Base-by-base conservation (phyloP, 2,888 invertebrate species). In the Drosophila colorata region DNA sequence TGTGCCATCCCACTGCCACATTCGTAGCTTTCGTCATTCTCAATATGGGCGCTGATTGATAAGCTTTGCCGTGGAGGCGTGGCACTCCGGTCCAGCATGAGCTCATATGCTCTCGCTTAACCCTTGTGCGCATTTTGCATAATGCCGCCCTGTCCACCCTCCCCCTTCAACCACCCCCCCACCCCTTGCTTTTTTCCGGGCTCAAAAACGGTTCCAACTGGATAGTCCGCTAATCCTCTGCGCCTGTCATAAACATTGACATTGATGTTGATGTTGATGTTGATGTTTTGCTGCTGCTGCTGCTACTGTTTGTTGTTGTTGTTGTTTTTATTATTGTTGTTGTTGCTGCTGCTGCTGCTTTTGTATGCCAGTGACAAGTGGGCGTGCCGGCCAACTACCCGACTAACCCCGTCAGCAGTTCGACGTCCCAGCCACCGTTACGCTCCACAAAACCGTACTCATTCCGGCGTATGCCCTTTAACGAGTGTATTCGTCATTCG, bases 221-320 rank as follows among this genome's bases (percentile, higher is more conserved):
- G 83, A 57, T 83, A 82, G 64, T 70, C 66, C 87, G 89, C 87
- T 84, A 88, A 84, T 84, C 83, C 85, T 78, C 72, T 78, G 81
- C 70, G 89, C 82, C 88, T 87, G 85, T 89, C 88, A 85, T 89
- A 85, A 89, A 72, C 85, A 89, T 82, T 85, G 88, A 85, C 80
- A 74, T 87, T 85, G 83, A 83, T 88, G 83, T 85, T 87, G 85
- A 87, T 80, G 74, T 57, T 61, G 51, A 35, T 57, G 71, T 57
- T 69, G 43, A 38, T 67, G 76, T 51, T 58, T 48, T 38, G 52
- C 64, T 66, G 38, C 44, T 70, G 64, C 25, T 64, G 16, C 38
- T 47, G 47, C 60, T 47, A 13, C 20, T 64, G 35, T 31, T 31
- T 9, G 31, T 48, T 56, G 37, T 44, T 56, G 33, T 56, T 51